Percentiles rank a stretch among this genome's conserved stretches.
phyloP scores from a whole-genome alignment of 1,140 invertebrate species.

The Lutraria rhynchaena region DNA sequence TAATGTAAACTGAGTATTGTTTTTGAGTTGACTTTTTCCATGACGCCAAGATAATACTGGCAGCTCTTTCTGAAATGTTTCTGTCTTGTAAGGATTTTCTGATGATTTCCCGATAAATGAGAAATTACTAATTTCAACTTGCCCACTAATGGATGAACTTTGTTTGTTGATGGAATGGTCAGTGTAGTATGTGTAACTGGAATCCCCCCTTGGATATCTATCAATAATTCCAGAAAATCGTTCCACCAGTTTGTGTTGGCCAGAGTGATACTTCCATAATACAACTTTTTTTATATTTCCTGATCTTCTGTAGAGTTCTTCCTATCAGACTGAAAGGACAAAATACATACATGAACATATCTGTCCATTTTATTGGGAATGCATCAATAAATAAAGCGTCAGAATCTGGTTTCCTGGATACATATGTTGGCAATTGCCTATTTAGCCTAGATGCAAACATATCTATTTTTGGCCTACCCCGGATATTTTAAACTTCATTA shows the following conservation, averaged over 20 bases:
- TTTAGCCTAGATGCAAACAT: neutral
- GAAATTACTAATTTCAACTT: slow-evolving; percentile 10
- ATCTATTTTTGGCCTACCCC: too few species aligned
- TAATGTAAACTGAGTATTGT: too few species aligned
- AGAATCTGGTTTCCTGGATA: slow-evolving; percentile 46
- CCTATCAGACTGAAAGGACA: slow-evolving; percentile 54
- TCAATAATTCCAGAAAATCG: slow-evolving; percentile 15
- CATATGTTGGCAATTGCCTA: neutral
- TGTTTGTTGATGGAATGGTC: slow-evolving; percentile 9
- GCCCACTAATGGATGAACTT: neutral
- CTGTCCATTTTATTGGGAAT: too few species aligned
- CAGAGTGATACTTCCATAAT: too few species aligned
- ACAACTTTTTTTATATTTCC: too few species aligned
- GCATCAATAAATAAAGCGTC: slow-evolving; percentile 2
- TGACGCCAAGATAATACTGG: slow-evolving; percentile 24
- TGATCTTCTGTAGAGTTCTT: too few species aligned
- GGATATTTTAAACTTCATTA: too few species aligned
- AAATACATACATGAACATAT: slow-evolving; percentile 3
- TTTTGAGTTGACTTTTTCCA: too few species aligned
- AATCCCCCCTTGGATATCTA: too few species aligned
- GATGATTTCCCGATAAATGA: slow-evolving; percentile 59
- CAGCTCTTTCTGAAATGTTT: slow-evolving; percentile 41
- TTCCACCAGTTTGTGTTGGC: too few species aligned
- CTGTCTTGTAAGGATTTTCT: neutral
- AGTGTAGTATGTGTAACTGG: too few species aligned